Evolutionary conservation across 2,113 vertebrate species (phyloP).

Genomic region (Otis tarda): DNA sequence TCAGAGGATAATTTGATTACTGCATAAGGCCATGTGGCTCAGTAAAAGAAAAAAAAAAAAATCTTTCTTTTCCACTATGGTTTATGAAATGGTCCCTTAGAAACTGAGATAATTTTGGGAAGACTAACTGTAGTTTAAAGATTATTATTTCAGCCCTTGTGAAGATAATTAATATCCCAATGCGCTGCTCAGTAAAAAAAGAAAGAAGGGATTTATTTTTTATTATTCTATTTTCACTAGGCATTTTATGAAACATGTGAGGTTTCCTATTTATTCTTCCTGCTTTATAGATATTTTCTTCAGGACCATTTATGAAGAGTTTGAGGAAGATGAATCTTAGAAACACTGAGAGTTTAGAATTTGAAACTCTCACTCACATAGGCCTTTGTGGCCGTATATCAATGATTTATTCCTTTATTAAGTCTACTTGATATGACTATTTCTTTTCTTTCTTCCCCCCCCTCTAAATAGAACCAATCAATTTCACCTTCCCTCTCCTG

Average conservation of each 20-base stretch:
- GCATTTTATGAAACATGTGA: not conserved
- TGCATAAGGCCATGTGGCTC: not conserved
- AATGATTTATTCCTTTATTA: not conserved
- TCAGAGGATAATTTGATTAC: not conserved
- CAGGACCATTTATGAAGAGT: not conserved
- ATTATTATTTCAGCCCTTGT: not conserved
- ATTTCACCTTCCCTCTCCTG: not conserved
- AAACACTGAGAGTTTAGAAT: not conserved
- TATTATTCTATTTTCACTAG: not conserved
- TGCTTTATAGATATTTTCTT: not conserved
- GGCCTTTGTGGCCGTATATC: not conserved
- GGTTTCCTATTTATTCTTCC: not conserved
- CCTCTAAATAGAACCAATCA: not conserved
- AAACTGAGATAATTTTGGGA: not conserved
- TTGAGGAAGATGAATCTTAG: not conserved
- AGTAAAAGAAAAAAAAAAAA: too few species aligned
- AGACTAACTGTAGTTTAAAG: not conserved
- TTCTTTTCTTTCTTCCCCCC: not conserved
- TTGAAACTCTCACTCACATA: not conserved
- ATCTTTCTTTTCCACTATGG: not conserved
- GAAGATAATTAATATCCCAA: not conserved
- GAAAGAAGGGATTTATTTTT: not conserved
- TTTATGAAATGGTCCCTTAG: not conserved
- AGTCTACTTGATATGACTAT: rapidly evolving
- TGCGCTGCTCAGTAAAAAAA: not conserved